Evolutionary conservation across 2,888 invertebrate genomes (phyloP), one percentile per base, ranked within the genome.

Genomic region (Cosmorhoe ocellata): DNA sequence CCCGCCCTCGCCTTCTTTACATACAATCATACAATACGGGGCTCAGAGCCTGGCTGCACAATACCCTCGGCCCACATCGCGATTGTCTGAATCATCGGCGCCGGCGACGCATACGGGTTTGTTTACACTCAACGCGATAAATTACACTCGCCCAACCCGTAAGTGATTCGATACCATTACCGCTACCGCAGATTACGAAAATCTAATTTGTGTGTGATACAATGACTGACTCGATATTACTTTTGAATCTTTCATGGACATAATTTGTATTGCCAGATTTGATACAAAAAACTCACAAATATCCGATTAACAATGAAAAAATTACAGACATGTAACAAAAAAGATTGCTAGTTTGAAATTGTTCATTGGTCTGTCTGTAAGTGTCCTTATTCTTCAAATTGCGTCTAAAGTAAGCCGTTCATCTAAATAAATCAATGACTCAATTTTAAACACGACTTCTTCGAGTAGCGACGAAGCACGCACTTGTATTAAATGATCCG

Each of bases 1-100:
- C 70, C 77, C 81, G 83, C 82, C 81, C 76, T 76, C 78, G 77
- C 81, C 87, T 87, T 69, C 82, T 90, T 90, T 84, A 76, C 88
- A 89, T 88, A 90, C 88, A 89, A 88, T 88, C 79, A 71, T 67
- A 76, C 74, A 76, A 74, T 77, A 72, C 76, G 71, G 77, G 69
- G 68, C 71, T 67, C 63, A 67, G 68, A 67, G 52, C 66, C 62
- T 66, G 63, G 61, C 60, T 60, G 63, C 71, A 74, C 73, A 76
- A 75, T 71, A 67, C 71, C 68, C 67, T 64, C 85, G 77, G 71
- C 88, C 88, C 84, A 87, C 88, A 83, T 86, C 77, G 81, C 81
- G 67, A 81, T 76, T 78, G 79, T 78, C 71, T 88, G 89, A 88
- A 69, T 88, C 88, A 88, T 69, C 79, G 82, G 73, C 78, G 75